Base-by-base conservation (phyloP, 2,888 invertebrate species). In the Andrena marginata region DNA sequence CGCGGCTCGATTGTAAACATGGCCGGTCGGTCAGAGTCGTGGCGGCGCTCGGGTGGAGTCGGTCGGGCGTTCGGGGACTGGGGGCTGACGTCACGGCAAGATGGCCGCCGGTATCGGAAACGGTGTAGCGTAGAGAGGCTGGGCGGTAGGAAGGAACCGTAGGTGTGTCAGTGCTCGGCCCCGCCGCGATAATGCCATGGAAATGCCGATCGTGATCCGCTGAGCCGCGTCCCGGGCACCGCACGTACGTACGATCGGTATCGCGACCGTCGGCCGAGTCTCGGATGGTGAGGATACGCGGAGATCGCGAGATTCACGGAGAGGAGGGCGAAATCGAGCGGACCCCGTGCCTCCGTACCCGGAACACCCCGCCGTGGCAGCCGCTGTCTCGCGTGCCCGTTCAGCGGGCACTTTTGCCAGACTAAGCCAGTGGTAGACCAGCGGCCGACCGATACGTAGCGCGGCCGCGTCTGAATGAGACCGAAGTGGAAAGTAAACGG, bases 81-180 rank as follows among this genome's bases (percentile, higher is more conserved):
- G 71, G 72, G 83, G 79, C 85, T 96, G 96, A 96, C 96, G 96
- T 96, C 95, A 95, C 94, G 94, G 95, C 96, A 97, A 97, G 96
- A 97, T 97, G 97, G 97, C 96, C 96, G 96, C 95, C 95, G 95
- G 95, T 95, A 95, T 95, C 95, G 95, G 95, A 95, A 95, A 95
- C 94, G 95, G 95, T 95, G 93, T 94, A 96, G 96, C 96, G 94
- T 96, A 96, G 96, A 95, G 95, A 95, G 95, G 95, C 95, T 95
- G 96, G 83, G 95, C 95, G 95, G 96, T 95, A 96, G 95, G 94
- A 95, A 90, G 90, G 88, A 95, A 95, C 96, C 96, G 95, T 96
- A 97, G 96, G 97, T 96, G 96, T 96, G 96, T 96, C 96, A 95
- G 95, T 91, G 80, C 77, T 85, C 84, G 89, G 78, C 87, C 74